These are phyloP conservation scores for Orius insidiosus DNA, from an alignment of 1,140 invertebrate species.

Conservation along the genomic window DNA sequence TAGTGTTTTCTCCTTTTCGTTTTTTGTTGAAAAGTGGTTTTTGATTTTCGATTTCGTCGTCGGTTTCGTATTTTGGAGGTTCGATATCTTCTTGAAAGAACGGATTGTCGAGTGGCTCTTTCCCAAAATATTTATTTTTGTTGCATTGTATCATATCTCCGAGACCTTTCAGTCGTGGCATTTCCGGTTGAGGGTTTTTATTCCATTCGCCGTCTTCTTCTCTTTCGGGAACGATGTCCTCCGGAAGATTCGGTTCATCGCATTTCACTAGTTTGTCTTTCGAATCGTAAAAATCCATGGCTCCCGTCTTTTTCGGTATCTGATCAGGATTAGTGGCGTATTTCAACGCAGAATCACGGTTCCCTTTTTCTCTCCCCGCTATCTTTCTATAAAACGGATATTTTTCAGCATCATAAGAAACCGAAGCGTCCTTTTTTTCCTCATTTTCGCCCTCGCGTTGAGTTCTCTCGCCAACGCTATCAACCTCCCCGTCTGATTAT, in stretches of 20 bases:
- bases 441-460: conserved; percentile 7
- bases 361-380: conserved; percentile 19
- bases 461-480: conserved; percentile 17
- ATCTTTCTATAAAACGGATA: conserved; percentile 29
- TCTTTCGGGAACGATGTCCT: conserved; percentile 25
- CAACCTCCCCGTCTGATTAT: conserved; percentile 14
- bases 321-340: conserved; percentile 36
- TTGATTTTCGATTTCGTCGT: conserved; percentile 5
- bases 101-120: conserved; percentile 53
- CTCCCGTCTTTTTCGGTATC: conserved; percentile 30
- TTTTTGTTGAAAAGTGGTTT: conserved; percentile 14
- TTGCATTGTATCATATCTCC: conserved; percentile 58
- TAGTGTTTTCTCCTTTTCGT: conserved; percentile 16
- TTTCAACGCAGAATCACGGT: conserved; percentile 32
- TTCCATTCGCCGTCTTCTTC: conserved; percentile 24
- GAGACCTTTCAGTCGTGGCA: conserved; percentile 31
- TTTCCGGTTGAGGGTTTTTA: conserved; percentile 13
- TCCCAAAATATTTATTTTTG: conserved; percentile 51
- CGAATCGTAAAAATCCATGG: conserved; percentile 42
- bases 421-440: conserved; percentile 7
- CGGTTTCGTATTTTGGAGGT: background rate
- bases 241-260: conserved; percentile 25
- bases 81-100: conserved; percentile 40
- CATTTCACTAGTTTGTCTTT: conserved; percentile 28
- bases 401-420: conserved; percentile 20